A percentile compares a stretch with the other conserved stretches of the same genome.
These are phyloP conservation scores for Turritopsis dohrnii DNA, from an alignment of 30 jellyfish, hydroid and myxozoan species.

Conservation along the genomic window DNA sequence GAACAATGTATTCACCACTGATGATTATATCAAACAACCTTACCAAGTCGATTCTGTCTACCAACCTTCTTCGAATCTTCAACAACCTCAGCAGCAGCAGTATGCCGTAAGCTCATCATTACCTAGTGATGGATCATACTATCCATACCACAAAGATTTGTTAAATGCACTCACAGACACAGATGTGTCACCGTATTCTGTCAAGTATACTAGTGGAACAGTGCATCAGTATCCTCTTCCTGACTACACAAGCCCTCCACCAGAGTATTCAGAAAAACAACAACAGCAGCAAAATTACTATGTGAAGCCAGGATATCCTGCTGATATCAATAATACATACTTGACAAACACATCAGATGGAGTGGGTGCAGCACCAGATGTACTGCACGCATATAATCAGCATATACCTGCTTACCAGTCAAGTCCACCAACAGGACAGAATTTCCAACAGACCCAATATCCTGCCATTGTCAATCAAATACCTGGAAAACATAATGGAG, in stretches of 20 bases:
- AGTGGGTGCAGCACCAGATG: background rate
- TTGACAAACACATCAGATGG: background rate
- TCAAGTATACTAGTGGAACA: slow-evolving; percentile 19
- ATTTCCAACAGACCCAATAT: background rate
- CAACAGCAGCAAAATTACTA: background rate
- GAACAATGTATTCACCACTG: no score
- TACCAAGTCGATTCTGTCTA: no score
- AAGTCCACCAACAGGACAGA: background rate
- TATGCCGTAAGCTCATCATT: background rate
- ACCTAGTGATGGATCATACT: slow-evolving; percentile 11
- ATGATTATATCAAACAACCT: no score
- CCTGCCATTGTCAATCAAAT: background rate
- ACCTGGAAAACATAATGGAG: background rate
- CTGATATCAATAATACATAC: slow-evolving; percentile 5
- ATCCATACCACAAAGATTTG: slow-evolving; percentile 32
- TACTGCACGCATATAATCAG: background rate
- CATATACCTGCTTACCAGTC: background rate
- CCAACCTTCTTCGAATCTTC: background rate
- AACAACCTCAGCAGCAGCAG: background rate
- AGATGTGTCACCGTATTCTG: background rate
- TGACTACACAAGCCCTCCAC: slow-evolving; percentile 8
- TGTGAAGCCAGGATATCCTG: background rate
- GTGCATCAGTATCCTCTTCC: slow-evolving; percentile 33
- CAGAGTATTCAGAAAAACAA: background rate
- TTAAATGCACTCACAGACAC: slow-evolving; percentile 10